Evolutionary conservation across 2,888 invertebrate species (phyloP), one percentile per base, ranked within the genome.

Genomic region (Sphaerophoria taeniata): DNA sequence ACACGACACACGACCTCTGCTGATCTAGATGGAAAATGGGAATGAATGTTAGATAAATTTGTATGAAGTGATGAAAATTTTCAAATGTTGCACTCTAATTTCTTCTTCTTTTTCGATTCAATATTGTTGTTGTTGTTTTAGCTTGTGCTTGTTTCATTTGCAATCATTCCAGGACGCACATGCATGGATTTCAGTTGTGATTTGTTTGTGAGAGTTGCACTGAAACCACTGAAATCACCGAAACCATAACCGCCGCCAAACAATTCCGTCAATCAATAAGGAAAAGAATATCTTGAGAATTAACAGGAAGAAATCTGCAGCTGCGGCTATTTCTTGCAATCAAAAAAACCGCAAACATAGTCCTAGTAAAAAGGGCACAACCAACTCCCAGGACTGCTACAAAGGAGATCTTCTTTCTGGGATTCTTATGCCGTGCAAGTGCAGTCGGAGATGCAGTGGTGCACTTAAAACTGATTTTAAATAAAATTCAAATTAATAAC

Each of bases 151-250:
- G 24, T 69, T 69, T 2, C 47, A 36, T 55, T 34, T 70, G 33
- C 61, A 70, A 58, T 34, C 55, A 47, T 24, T 24, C 55, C 55
- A 92, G 92, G 92, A 5, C 90, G 90, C 77, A 88, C 88, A n/a
- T 92, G 92, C 76, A 89, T 89, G 14, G 91, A 92, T 67, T 92
- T 91, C 69, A 92, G 90, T 87, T 92, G 92, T 83, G 92, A 92
- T 88, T 88, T 92, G 5, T 92, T 91, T 87, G 89, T 89, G 24
- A 90, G 92, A 36, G 89, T 91, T 6, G 91, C 91, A 83, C 88
- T 91, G 6, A 91, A 91, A 73, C 88, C 89, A 56, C 24, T 2
- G 2, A 24, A 24, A 24, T 24, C 24, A 2, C 86, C 89, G 2
- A 92, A 92, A 77, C 89, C 89, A 0, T 92, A 91, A 53, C 89